Conservation (phyloP, 2,888 invertebrate genomes). For the Drosophila demipolita region DNA sequence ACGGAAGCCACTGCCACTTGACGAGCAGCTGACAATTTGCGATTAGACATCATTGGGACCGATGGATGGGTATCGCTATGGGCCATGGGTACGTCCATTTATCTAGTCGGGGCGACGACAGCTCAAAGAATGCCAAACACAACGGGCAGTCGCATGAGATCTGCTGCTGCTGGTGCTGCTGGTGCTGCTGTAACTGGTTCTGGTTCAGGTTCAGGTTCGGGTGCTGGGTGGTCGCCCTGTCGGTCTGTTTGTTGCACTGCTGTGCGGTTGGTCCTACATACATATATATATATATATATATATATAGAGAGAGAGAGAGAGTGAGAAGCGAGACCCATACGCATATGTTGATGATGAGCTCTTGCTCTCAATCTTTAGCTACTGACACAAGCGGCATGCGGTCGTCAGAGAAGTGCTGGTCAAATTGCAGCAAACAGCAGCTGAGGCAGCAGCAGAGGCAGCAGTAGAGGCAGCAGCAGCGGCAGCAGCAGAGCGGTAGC, state of each 20-base stretch:
- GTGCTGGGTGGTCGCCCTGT: conserved; percentile 70
- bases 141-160: conserved; percentile 62
- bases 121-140: conserved; percentile 76
- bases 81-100: conserved; percentile 46
- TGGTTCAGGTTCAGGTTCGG: conserved; percentile 29
- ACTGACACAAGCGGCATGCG: conserved; percentile 80
- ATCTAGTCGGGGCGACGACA: conserved; percentile 76
- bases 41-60: conserved; percentile 44
- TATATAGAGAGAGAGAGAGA: background rate
- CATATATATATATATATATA: background rate
- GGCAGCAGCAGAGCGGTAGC: conserved; percentile 59
- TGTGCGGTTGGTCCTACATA: conserved; percentile 61
- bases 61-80: conserved; percentile 7
- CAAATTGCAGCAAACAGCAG: conserved; percentile 64
- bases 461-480: conserved; percentile 39
- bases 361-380: conserved; percentile 54
- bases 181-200: conserved; percentile 13
- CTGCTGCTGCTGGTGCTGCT: conserved; percentile 19
- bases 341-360: conserved; percentile 72
- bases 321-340: conserved; percentile 1
- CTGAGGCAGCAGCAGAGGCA: conserved; percentile 2
- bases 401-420: conserved; percentile 77
- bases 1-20: conserved; percentile 74
- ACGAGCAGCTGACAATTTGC: conserved; percentile 78
- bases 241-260: conserved; percentile 65